Conservation (phyloP, 2,113 vertebrate genomes). For the Sinocyclocheilus rhinocerous region DNA sequence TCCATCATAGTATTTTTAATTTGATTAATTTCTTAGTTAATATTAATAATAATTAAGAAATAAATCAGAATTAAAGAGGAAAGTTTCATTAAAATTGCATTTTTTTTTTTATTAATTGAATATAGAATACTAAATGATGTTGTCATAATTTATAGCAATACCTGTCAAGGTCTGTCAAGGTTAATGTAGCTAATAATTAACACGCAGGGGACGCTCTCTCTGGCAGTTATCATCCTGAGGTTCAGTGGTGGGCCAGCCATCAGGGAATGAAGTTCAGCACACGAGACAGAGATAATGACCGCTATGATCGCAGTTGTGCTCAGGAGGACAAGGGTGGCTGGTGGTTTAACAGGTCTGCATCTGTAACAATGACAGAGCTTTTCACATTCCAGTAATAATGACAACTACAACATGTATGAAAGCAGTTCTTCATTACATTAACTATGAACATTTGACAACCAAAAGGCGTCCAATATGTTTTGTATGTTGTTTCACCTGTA, state of each 20-base stretch:
- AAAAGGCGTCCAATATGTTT: neutral
- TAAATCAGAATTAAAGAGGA: neutral
- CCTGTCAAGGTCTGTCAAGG: neutral
- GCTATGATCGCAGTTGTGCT: no score
- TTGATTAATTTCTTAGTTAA: neutral
- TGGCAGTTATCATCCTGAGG: conserved; percentile 80
- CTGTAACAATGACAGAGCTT: neutral
- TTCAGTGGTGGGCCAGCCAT: conserved; percentile 89
- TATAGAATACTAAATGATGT: neutral
- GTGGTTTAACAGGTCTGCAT: conserved; percentile 95
- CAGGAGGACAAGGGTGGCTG: conserved; percentile 91
- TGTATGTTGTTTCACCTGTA: conserved; percentile 40
- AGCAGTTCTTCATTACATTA: neutral
- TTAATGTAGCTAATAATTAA: neutral
- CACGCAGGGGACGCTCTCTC: no score
- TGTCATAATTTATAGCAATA: neutral
- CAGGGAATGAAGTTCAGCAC: conserved; percentile 93
- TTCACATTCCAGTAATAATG: neutral
- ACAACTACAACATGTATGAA: neutral
- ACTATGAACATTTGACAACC: neutral
- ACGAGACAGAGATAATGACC: no score
- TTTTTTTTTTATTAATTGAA: no score
- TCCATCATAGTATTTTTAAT: neutral
- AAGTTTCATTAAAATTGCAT: neutral
- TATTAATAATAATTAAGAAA: neutral